Base-by-base conservation (phyloP, 2,888 invertebrate genomes). In the Dusona sp. region DNA sequence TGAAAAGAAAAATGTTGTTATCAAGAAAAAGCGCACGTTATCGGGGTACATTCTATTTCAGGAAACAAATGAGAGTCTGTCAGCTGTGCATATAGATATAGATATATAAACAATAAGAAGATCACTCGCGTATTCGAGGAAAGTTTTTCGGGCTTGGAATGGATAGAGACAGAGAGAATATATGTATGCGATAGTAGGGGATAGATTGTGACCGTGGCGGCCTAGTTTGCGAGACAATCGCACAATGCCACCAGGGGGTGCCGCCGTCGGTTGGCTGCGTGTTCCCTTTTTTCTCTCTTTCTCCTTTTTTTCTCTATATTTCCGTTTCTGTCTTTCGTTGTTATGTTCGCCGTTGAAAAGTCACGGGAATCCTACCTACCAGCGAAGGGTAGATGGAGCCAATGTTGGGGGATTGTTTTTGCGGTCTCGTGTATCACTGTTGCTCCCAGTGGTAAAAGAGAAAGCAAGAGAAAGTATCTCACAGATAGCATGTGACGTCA, bases 181-280 rank as follows among this genome's bases (percentile, higher is more conserved):
- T 65, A 84, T 89, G 83, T 86, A 82, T 88, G 77, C 87, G 87
- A 89, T 88, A 87, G 90, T 88, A 88, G 88, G 87, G 82, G 61
- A 33, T 42, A 88, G 89, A 90, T 90, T 89, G 90, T 81, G 70
- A 74, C 81, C 87, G 89, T 89, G 91, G 84, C 90, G 92, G 92
- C 92, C 92, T 92, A 93, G 90, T 92, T 93, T 84, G 88, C 89
- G 89, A 90, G 90, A 92, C 91, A 92, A 91, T 92, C 90, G 90
- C 88, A 88, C 89, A 89, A 90, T 90, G 89, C 88, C 86, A 83
- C 85, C 67, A 80, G 87, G 73, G 67, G 80, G 75, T 83, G 80
- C 65, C 22, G 25, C 25, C 42, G 48, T 77, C 48, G 79, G 81
- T 51, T 82, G 61, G 61, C 79, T 81, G 61, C 64, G 54, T 83